Percentiles rank a stretch among this genome's conserved stretches.
phyloP scores from a whole-genome alignment of 2,888 invertebrate species.

The Tachina fera region DNA sequence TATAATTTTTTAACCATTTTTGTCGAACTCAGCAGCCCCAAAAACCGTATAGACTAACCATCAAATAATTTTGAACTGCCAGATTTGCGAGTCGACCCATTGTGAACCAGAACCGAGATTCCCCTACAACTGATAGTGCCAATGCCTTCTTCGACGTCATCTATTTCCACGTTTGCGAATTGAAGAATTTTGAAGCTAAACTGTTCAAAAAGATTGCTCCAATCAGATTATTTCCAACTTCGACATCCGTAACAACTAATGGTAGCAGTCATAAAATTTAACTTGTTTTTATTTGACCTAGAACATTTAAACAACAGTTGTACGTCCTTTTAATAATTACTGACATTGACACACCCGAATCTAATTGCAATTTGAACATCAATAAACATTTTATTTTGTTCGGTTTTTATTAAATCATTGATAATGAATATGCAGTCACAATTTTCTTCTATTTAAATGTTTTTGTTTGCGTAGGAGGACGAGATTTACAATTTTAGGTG shows the following conservation, averaged over 20 bases:
- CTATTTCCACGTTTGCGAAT: constrained; percentile 6
- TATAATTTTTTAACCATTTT: no score
- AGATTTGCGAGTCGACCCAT: no score
- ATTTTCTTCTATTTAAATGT: neutral
- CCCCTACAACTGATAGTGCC: constrained; percentile 23
- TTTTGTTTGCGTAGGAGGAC: neutral
- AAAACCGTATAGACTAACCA: no score
- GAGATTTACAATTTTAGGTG: constrained; percentile 22
- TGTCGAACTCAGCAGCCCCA: no score
- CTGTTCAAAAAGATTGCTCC: constrained; percentile 16
- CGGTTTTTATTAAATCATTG: neutral
- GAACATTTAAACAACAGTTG: neutral
- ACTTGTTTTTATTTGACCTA: constrained; percentile 23
- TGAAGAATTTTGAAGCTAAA: constrained; percentile 20
- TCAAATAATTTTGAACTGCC: no score
- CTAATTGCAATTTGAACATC: constrained; percentile 31
- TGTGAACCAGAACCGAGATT: no score
- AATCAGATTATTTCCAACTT: constrained; percentile 17
- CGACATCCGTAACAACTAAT: constrained; percentile 26
- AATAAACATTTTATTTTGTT: constrained; percentile 33
- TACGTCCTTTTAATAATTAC: constrained; percentile 23
- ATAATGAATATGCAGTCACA: constrained; percentile 18
- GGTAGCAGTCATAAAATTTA: constrained; percentile 18
- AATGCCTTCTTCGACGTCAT: neutral
- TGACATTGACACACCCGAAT: constrained; percentile 24